phyloP scores from a whole-genome alignment of 2,797 vertebrate species.

The Eleutherodactylus coqui region DNA sequence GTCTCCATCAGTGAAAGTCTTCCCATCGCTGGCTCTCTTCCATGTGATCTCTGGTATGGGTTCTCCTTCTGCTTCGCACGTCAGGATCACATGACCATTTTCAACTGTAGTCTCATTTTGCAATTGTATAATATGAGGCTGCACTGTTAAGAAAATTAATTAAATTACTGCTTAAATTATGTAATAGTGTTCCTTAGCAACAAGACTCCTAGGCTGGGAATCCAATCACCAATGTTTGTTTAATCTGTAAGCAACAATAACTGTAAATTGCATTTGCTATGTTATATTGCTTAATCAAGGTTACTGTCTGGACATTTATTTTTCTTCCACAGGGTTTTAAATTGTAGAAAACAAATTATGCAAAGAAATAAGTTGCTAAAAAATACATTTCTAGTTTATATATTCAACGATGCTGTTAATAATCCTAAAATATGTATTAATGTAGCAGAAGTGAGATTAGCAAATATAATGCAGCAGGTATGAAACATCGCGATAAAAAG shows the following conservation, averaged over 20 bases:
- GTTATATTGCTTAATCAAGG: conserved; percentile 37
- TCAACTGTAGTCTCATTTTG: conserved; percentile 94
- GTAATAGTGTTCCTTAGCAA: conserved; percentile 43
- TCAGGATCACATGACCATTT: conserved; percentile 89
- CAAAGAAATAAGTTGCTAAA: not conserved
- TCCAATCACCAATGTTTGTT: conserved; percentile 13
- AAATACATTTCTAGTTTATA: conserved; percentile 8
- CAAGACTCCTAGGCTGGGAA: conserved; percentile 9
- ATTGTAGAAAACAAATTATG: not conserved
- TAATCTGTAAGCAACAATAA: not conserved
- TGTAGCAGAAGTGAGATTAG: not conserved
- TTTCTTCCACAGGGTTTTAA: not conserved
- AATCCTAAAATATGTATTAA: not conserved
- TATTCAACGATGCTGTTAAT: not conserved
- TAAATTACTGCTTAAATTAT: conserved; percentile 69
- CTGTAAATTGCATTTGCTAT: not conserved
- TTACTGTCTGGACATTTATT: conserved; percentile 22
- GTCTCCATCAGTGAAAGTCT: conserved; percentile 87
- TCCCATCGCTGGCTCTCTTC: conserved; percentile 89
- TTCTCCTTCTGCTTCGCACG: conserved; percentile 94
- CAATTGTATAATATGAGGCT: conserved; percentile 95
- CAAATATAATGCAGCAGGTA: not conserved
- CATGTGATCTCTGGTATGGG: conserved; percentile 94
- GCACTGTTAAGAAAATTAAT: conserved; percentile 84
- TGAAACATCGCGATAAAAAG: not conserved